phyloP scores from a whole-genome alignment of 2,888 invertebrate genomes.

The Frankliniella intonsa region DNA sequence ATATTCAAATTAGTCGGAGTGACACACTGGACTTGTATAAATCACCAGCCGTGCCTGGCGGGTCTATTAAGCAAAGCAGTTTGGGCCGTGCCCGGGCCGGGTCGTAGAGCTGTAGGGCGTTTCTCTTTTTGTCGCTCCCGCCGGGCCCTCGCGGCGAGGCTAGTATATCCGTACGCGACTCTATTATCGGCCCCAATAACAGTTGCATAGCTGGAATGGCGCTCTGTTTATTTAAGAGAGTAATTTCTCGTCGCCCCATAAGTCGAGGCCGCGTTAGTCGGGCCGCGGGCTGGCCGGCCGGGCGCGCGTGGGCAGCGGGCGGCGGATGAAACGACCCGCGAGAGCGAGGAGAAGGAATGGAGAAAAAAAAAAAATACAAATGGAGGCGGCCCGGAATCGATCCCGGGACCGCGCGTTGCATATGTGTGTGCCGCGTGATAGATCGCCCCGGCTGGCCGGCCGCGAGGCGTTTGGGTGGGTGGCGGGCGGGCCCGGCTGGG shows the following conservation, averaged over 20 bases:
- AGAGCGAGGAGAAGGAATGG: no score
- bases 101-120: not conserved
- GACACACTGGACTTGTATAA: slow-evolving; percentile 11
- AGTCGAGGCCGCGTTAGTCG: not conserved
- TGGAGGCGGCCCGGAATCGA: no score
- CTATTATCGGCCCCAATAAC: not conserved
- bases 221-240: not conserved
- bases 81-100: not conserved
- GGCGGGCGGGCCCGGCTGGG: no score
- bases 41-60: slow-evolving; percentile 19
- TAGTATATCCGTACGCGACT: not conserved
- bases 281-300: not conserved
- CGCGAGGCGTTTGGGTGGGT: no score
- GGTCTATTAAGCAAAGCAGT: slow-evolving; percentile 9
- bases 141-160: not conserved
- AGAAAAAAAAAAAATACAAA: no score
- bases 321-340: no score
- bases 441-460: no score
- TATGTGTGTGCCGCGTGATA: no score
- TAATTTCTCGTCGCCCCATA: slow-evolving; percentile 10
- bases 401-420: no score
- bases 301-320: no score
- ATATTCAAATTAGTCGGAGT: slow-evolving; percentile 26
- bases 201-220: not conserved
- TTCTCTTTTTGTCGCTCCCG: not conserved